A percentile compares a stretch with the other conserved stretches of the same genome.
Evolutionary conservation across 2,113 vertebrate genomes (phyloP).

Genomic region (Cynoglossus semilaevis): DNA sequence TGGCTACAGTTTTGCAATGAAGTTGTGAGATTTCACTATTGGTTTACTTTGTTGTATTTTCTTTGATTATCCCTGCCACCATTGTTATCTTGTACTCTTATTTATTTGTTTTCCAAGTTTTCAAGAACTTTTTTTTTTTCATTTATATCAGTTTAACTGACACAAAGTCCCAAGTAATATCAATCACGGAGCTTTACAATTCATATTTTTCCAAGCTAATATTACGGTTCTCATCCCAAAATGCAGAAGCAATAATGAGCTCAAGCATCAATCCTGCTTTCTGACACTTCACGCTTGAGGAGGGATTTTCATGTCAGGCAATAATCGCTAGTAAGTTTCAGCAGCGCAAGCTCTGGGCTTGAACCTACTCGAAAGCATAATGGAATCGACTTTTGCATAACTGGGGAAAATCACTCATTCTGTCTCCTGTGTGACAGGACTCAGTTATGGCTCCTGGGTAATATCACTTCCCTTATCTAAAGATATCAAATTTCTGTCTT

Average conservation of each 20-base stretch:
- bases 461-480: conserved; percentile 81
- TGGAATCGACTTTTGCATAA: conserved; percentile 76
- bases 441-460: conserved; percentile 77
- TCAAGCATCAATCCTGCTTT: conserved; percentile 75
- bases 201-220: conserved; percentile 49
- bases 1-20: no score
- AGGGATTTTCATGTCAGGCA: conserved; percentile 72
- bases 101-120: conserved; percentile 15
- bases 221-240: conserved; percentile 71
- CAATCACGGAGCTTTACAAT: conserved; percentile 44
- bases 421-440: conserved; percentile 76
- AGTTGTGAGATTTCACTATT: conserved; percentile 4
- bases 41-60: conserved; percentile 8
- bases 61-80: not conserved
- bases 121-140: conserved; percentile 11
- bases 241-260: conserved; percentile 74
- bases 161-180: conserved; percentile 40
- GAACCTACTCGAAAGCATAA: conserved; percentile 71
- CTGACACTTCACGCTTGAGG: conserved; percentile 71
- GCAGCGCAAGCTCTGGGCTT: conserved; percentile 64
- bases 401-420: conserved; percentile 76
- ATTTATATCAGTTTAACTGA: conserved; percentile 33
- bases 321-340: conserved; percentile 68
- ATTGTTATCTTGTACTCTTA: not conserved
- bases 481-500: conserved; percentile 78